phyloP scores from a whole-genome alignment of 2,888 invertebrate species.

The Archips crataeganus region DNA sequence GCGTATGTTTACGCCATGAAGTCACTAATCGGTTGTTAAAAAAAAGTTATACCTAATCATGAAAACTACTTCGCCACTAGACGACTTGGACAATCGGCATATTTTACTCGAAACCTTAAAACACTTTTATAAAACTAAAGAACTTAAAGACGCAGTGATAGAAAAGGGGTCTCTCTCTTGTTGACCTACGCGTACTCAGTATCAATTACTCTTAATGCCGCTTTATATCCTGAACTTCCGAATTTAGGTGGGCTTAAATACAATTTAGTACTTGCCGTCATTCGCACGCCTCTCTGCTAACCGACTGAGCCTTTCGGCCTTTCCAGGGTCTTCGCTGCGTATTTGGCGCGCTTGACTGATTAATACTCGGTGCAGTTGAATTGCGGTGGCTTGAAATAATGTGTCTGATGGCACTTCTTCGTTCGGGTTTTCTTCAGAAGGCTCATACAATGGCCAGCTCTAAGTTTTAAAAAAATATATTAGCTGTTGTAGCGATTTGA shows the following conservation, averaged over 20 bases:
- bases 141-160: background rate
- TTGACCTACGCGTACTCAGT: constrained; percentile 21
- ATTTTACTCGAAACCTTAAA: too few species aligned
- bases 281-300: constrained; percentile 82
- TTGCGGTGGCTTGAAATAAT: constrained; percentile 75
- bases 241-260: constrained; percentile 24
- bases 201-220: constrained; percentile 33
- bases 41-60: too few species aligned
- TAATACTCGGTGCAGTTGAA: constrained; percentile 74
- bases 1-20: too few species aligned
- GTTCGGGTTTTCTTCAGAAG: constrained; percentile 50
- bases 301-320: constrained; percentile 76
- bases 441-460: constrained; percentile 72
- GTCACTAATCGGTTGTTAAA: too few species aligned
- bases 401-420: constrained; percentile 58
- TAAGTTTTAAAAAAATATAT: constrained; percentile 43
- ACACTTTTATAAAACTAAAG: background rate
- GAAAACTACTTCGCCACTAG: too few species aligned
- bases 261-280: constrained; percentile 67
- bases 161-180: background rate
- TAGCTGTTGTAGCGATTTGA: background rate
- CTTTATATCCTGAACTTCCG: constrained; percentile 30
- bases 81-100: too few species aligned
- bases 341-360: constrained; percentile 67
- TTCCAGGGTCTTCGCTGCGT: constrained; percentile 66